phyloP scores from a whole-genome alignment of 2,113 vertebrate genomes.

The Calyptommatus sinebrachiatus region DNA sequence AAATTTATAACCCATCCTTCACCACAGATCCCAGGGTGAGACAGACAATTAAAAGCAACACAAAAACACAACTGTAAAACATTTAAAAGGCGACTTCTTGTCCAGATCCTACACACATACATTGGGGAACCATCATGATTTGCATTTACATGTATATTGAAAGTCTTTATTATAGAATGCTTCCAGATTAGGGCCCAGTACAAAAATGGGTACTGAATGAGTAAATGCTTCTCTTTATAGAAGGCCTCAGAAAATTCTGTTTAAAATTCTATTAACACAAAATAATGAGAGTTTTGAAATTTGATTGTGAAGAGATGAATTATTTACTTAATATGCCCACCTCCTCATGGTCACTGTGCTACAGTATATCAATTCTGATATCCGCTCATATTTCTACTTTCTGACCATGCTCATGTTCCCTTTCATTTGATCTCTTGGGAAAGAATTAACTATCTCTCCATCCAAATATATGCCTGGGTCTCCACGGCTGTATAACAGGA shows the following conservation, averaged over 20 bases:
- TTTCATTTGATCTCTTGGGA: constrained; percentile 29
- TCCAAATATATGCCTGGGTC: constrained; percentile 29
- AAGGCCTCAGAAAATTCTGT: not conserved
- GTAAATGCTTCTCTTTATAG: not conserved
- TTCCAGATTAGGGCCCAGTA: no score
- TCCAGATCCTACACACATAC: no score
- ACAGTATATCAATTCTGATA: constrained; percentile 9
- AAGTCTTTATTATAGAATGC: no score
- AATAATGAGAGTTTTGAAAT: not conserved
- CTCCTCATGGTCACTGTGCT: constrained; percentile 16
- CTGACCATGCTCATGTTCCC: not conserved
- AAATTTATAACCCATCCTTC: no score
- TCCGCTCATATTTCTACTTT: not conserved
- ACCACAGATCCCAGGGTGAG: no score
- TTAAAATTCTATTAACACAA: not conserved
- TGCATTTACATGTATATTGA: no score
- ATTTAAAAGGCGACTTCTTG: no score
- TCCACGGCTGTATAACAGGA: not conserved
- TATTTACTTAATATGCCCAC: not conserved
- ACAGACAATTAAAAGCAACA: no score
- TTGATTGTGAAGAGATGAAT: not conserved
- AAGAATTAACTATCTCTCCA: constrained; percentile 28
- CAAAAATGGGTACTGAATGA: no score
- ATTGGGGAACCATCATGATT: no score
- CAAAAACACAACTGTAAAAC: no score